Percentiles rank a stretch among this genome's conserved stretches.
phyloP scores from a whole-genome alignment of 1,140 invertebrate species.

The Drosophila mojavensis region DNA sequence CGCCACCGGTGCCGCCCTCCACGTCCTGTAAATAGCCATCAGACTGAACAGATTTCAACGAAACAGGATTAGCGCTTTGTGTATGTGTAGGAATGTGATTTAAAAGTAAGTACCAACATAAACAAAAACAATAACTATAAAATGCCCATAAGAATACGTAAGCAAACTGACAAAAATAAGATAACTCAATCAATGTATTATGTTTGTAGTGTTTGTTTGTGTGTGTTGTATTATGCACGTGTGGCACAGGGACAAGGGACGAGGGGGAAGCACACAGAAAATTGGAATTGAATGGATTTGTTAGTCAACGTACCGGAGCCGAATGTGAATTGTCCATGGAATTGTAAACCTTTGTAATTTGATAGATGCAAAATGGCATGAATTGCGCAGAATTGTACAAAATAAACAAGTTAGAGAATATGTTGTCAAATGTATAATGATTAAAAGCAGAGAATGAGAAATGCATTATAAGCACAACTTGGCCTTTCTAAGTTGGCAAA shows the following conservation, averaged over 20 bases:
- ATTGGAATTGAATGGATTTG: conserved; percentile 30
- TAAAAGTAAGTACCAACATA: neutral
- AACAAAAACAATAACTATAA: neutral
- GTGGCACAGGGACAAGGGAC: neutral
- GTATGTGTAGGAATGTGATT: conserved; percentile 2
- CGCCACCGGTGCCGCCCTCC: conserved; percentile 49
- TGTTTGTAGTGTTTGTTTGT: neutral
- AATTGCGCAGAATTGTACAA: conserved; percentile 65
- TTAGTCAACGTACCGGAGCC: conserved; percentile 83
- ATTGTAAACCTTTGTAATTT: conserved; percentile 86
- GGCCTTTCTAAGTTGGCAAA: neutral
- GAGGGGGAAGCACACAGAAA: conserved; percentile 24
- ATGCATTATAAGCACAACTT: neutral
- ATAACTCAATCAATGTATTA: conserved; percentile 9
- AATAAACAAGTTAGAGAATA: conserved; percentile 47
- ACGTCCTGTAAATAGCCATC: conserved; percentile 85
- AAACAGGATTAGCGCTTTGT: conserved; percentile 41
- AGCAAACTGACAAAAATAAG: conserved; percentile 5
- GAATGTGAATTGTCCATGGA: conserved; percentile 86
- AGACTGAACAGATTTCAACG: conserved; percentile 68
- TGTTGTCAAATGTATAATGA: conserved; percentile 7
- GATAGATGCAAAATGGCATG: conserved; percentile 64
- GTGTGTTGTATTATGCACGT: conserved; percentile 4
- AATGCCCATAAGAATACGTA: neutral
- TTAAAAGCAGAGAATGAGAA: conserved; percentile 2